Evolutionary conservation across 1,140 invertebrate species (phyloP), one percentile per base, ranked within the genome.

Genomic region (Drosophila ohnishii): DNA sequence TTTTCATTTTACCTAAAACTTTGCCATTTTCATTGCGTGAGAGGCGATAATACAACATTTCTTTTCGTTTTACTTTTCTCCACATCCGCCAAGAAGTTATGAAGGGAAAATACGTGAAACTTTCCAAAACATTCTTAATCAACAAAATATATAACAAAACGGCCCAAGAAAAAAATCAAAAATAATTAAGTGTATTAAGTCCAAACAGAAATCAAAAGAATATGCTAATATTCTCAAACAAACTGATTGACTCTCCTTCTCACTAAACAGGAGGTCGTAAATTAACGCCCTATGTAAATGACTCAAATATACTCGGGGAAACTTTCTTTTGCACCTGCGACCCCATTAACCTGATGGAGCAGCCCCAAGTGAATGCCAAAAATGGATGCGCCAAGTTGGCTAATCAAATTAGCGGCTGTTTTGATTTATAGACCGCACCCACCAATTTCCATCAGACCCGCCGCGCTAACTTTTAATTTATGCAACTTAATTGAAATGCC

Each of bases 401-500:
- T 77, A 77, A 77, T 77, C 63, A 77, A 77, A 77, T 77, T 77
- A 77, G 74, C 64, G 56, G 51, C 63, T 69, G 62, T 61, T 77
- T 63, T 76, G 74, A 77, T 77, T 77, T 77, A 77, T 77, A 77
- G 74, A 56, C 73, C 62, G 55, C 48, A 14, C 59, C 60, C 37
- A 37, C 73, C 32, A 25, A 30, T 51, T 53, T 51, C 47, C 28
- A 44, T n/a, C 30, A 61, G 28, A 19, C 10, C n/a, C 47, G 19
- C 16, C 22, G 22, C 44, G 40, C 48, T 28, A 77, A 77, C 74
- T 78, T 78, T 77, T 77, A 78, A 77, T 78, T 59, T 77, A 77
- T 78, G 75, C 75, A 78, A 71, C 75, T 78, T 78, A 78, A 78
- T 78, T 78, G 75, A 78, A 78, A 78, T 59, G 74, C 75, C 75